Conservation (phyloP, 2,888 invertebrate genomes). For the Drosophila neonasuta region DNA sequence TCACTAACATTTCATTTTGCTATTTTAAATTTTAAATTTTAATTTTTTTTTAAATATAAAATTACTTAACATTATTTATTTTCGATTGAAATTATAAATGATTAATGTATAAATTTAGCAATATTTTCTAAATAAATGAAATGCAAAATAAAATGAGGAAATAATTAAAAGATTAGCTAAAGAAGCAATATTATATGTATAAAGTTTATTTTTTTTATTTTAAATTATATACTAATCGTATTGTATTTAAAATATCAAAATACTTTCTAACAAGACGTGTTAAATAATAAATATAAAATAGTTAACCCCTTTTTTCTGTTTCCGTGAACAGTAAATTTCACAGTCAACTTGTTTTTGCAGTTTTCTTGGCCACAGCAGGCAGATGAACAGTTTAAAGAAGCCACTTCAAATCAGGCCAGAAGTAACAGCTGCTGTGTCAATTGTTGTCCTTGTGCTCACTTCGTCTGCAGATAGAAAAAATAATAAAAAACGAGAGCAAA, state of each 20-base stretch:
- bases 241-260: background rate
- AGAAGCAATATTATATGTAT: too few species aligned
- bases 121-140: too few species aligned
- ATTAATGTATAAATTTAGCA: too few species aligned
- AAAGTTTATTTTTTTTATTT: too few species aligned
- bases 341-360: slow-evolving; percentile 62
- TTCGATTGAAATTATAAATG: too few species aligned
- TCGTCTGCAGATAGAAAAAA: background rate
- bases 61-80: too few species aligned
- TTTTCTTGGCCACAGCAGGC: slow-evolving; percentile 20
- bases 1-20: too few species aligned
- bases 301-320: slow-evolving; percentile 24
- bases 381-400: slow-evolving; percentile 28
- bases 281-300: background rate
- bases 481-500: slow-evolving; percentile 10
- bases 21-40: too few species aligned
- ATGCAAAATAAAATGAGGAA: too few species aligned
- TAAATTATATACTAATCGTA: background rate
- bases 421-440: slow-evolving; percentile 57
- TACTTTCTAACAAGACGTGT: background rate
- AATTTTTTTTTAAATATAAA: too few species aligned
- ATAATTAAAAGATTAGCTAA: too few species aligned
- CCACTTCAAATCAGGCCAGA: slow-evolving; percentile 50
- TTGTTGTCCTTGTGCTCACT: slow-evolving; percentile 36
- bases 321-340: slow-evolving; percentile 48